Conservation (phyloP, 2,113 vertebrate genomes). For the Leucopternis melanops region DNA sequence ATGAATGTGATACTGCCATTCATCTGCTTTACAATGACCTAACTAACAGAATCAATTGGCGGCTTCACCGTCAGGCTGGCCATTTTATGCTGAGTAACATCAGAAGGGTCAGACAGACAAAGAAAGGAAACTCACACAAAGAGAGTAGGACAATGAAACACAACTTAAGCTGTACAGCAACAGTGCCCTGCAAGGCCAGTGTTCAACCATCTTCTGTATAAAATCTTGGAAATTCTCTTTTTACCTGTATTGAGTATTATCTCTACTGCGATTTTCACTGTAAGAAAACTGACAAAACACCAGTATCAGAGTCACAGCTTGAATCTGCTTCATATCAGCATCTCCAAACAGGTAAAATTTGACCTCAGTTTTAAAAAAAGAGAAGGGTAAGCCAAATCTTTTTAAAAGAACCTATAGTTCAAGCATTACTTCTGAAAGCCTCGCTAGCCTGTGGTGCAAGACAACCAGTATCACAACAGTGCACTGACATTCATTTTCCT, state of each 20-base stretch:
- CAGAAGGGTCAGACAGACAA: not conserved
- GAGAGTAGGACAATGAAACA: not conserved
- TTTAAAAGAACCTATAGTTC: not conserved
- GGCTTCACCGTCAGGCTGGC: not conserved
- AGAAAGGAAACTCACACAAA: not conserved
- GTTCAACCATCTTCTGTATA: not conserved
- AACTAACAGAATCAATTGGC: accelerated
- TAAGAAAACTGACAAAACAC: not conserved
- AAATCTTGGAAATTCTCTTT: not conserved
- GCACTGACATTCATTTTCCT: not conserved
- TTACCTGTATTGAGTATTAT: not conserved
- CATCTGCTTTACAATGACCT: not conserved
- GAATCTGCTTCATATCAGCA: not conserved
- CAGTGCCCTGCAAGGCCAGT: not conserved
- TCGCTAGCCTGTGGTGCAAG: accelerated
- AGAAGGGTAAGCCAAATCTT: not conserved
- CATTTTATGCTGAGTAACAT: not conserved
- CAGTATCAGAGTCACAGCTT: not conserved
- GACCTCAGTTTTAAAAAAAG: not conserved
- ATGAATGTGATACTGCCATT: not conserved
- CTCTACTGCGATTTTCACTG: not conserved
- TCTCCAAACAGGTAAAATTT: not conserved
- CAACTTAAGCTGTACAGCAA: not conserved
- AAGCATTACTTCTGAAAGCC: not conserved
- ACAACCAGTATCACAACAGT: not conserved